phyloP scores from a whole-genome alignment of 2,113 vertebrate species.

The Indri indri region DNA sequence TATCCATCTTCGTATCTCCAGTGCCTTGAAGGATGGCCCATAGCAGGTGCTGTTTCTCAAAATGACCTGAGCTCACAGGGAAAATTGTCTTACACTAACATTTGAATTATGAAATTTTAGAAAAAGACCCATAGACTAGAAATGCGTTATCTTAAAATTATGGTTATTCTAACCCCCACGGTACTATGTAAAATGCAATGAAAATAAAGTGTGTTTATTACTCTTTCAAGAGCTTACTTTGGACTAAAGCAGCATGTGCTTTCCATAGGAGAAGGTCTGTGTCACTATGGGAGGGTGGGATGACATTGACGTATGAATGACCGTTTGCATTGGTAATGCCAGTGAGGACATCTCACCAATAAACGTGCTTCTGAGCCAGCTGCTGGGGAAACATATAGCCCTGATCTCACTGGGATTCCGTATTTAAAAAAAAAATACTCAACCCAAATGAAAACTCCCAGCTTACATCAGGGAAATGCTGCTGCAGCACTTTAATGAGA shows the following conservation, averaged over 20 bases:
- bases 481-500: constrained; percentile 76
- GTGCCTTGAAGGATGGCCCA: neutral
- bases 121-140: constrained; percentile 27
- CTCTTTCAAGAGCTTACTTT: constrained; percentile 15
- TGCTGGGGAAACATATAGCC: constrained; percentile 61
- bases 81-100: constrained; percentile 6
- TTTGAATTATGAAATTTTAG: constrained; percentile 48
- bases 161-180: neutral
- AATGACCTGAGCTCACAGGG: constrained; percentile 3
- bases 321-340: neutral
- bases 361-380: constrained; percentile 48
- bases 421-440: neutral
- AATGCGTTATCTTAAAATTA: constrained; percentile 56
- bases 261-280: neutral
- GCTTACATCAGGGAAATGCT: constrained; percentile 62
- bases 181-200: constrained; percentile 3
- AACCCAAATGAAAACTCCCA: constrained; percentile 48
- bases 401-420: constrained; percentile 74
- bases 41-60: constrained; percentile 31
- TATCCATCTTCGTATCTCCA: neutral
- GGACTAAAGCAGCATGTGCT: neutral
- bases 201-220: constrained; percentile 55
- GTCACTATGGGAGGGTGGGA: neutral
- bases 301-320: constrained; percentile 54
- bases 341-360: constrained; percentile 55